Conservation (phyloP, 2,888 invertebrate genomes). For the Embidobia sp. region DNA sequence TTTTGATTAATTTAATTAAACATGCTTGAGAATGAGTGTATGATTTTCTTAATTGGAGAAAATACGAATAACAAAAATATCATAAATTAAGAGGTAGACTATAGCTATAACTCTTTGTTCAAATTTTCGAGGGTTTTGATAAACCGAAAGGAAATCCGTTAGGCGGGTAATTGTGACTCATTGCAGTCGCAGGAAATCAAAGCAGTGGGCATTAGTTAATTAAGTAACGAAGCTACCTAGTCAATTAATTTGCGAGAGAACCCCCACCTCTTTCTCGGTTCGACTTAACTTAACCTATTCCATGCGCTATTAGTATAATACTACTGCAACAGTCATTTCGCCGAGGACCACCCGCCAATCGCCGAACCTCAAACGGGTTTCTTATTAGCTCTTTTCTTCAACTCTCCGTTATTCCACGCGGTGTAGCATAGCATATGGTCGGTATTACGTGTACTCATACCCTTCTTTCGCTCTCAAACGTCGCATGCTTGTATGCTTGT, state of each 20-base stretch:
- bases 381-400: conserved; percentile 53
- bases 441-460: conserved; percentile 33
- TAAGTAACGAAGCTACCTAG: conserved; percentile 76
- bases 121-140: conserved; percentile 14
- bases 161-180: conserved; percentile 76
- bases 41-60: no score
- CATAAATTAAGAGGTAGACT: no score
- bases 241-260: conserved; percentile 37
- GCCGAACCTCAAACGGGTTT: conserved; percentile 59
- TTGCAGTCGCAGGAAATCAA: no score
- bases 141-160: conserved; percentile 54
- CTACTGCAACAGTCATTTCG: conserved; percentile 37
- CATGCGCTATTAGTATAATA: conserved; percentile 16
- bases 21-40: no score
- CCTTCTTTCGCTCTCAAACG: conserved; percentile 34
- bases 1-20: no score
- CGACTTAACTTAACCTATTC: conserved; percentile 34
- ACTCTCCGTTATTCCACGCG: conserved; percentile 37
- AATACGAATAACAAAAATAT: no score
- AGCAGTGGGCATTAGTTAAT: conserved; percentile 78
- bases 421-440: conserved; percentile 43
- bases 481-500: conserved; percentile 39
- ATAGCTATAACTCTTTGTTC: conserved; percentile 10
- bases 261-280: not conserved
- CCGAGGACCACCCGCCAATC: conserved; percentile 55